Base-by-base conservation (phyloP, 2,888 invertebrate genomes). In the Chironomus riparius region DNA sequence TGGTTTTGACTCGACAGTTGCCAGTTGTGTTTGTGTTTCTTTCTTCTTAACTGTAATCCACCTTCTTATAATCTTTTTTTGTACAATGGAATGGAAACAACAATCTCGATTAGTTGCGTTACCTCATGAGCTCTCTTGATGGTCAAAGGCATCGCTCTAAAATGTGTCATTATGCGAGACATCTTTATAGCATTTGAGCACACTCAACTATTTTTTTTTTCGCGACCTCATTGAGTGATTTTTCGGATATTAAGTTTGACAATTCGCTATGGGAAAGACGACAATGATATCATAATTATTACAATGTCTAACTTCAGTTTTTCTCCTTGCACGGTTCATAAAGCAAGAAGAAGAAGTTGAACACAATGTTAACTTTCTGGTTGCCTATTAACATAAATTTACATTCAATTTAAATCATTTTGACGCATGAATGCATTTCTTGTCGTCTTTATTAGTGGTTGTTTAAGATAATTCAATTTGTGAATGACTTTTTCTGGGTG, bases 331-430 rank as follows among this genome's bases (percentile, higher is more conserved):
- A 1, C 38, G 38, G 38, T 38, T 38, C 38, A 38, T 38, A 38
- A 38, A 38, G 38, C 38, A 28, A n/a, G n/a, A n/a, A n/a, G 6
- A 28, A 28, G 28, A 28, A 28, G 28, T 28, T 10, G 38, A 38
- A 38, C 10, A 38, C 38, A 38, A 38, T 38, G 38, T 38, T 38
- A 38, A 38, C 38, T 56, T 56, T 10, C 24, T 24, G 13, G 65
- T 65, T 10, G 65, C 24, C 28, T 68, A 74, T 74, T 74, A 74
- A n/a, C 74, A 68, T 74, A 74, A 74, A 74, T 74, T 68, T 68
- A 47, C 65, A 74, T 74, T 47, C 61, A 74, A 62, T 73, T 62
- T 47, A 24, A 50, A 28, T 73, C 15, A 28, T 15, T 72, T 38
- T 68, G 68, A 68, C 28, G 68, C 68, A n/a, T 68, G 68, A 47